These are phyloP conservation scores for Pongo abelii DNA, from an alignment of 2,113 vertebrate species.

Conservation along the genomic window DNA sequence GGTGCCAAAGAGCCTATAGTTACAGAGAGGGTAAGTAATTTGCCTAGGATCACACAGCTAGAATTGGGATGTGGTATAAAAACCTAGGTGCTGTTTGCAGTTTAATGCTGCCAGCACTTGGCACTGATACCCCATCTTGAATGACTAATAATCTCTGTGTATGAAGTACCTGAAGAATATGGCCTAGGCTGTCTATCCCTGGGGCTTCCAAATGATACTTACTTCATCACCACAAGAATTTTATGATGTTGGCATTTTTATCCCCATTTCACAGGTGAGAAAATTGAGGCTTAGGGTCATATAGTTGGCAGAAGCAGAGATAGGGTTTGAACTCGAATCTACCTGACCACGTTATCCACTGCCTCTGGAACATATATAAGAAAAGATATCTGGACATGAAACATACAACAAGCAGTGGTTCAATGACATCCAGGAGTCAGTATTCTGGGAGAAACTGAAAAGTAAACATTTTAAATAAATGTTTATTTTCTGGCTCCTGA, in stretches of 20 bases:
- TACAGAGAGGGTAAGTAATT: neutral
- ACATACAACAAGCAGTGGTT: neutral
- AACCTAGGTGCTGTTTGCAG: neutral
- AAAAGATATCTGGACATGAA: neutral
- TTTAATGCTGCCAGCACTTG: neutral
- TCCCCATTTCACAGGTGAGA: neutral
- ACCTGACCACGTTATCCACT: too few relatives aligned
- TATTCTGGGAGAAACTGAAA: neutral
- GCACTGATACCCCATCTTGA: neutral
- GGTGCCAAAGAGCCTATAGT: neutral
- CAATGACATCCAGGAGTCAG: neutral
- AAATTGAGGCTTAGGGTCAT: neutral
- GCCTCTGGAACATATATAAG: neutral
- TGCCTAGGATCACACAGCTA: neutral
- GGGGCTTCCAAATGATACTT: neutral
- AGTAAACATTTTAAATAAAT: slow-evolving; percentile 21
- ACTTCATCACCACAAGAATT: neutral
- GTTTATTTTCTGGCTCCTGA: neutral
- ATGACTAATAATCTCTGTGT: neutral
- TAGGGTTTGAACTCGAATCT: neutral
- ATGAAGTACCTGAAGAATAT: neutral
- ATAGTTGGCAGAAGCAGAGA: neutral
- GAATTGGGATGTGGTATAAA: neutral
- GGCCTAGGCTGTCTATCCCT: neutral
- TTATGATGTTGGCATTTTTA: neutral